phyloP scores from a whole-genome alignment of 2,797 vertebrate species.

The Epinephelus coioides region DNA sequence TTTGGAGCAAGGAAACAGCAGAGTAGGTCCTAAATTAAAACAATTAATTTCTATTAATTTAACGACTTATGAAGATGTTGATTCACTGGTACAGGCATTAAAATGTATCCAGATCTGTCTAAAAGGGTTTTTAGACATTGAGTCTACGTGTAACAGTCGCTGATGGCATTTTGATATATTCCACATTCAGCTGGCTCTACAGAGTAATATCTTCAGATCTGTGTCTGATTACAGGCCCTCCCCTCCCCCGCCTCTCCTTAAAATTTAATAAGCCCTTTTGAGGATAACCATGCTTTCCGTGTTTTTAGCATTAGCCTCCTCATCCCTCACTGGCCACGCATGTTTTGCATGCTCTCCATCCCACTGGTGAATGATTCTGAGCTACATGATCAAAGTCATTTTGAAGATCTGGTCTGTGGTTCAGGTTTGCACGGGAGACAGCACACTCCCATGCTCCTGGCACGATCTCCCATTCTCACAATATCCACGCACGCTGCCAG shows the following conservation, averaged over 20 bases:
- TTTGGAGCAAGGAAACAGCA: not conserved
- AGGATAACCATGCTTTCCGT: conserved; percentile 66
- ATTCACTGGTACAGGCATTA: not conserved
- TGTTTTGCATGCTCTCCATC: conserved; percentile 66
- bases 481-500: conserved; percentile 46
- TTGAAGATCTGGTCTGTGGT: conserved; percentile 63
- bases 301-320: conserved; percentile 64
- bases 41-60: no score
- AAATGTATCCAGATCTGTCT: not conserved
- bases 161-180: not conserved
- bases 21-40: no score
- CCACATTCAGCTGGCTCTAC: not conserved
- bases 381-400: conserved; percentile 77
- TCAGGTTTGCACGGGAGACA: conserved; percentile 62
- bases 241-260: conserved; percentile 30
- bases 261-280: conserved; percentile 71
- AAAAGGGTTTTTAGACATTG: not conserved
- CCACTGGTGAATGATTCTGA: conserved; percentile 78
- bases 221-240: conserved; percentile 28
- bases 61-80: not conserved
- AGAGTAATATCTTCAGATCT: conserved; percentile 10
- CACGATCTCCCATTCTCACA: conserved; percentile 59
- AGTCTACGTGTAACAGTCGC: not conserved
- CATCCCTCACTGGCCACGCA: conserved; percentile 54
- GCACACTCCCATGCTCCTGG: conserved; percentile 50